These are phyloP conservation scores for Choristoneura rosaceana DNA, from an alignment of 2,888 invertebrate genomes.

Conservation along the genomic window DNA sequence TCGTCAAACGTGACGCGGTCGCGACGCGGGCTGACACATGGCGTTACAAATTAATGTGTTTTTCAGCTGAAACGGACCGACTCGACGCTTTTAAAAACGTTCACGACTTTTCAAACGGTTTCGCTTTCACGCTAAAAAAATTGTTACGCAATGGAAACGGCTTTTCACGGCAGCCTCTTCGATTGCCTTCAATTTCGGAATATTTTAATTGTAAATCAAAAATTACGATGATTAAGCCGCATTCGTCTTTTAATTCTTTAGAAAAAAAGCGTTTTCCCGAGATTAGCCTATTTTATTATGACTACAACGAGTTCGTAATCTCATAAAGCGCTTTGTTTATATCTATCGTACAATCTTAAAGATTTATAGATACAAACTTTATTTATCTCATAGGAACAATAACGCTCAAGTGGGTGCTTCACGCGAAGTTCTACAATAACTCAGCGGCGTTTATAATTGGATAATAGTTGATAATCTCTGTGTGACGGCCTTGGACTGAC, in stretches of 20 bases:
- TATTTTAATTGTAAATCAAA: slow-evolving; percentile 25
- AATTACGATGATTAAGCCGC: slow-evolving; percentile 7
- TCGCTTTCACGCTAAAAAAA: slow-evolving; percentile 11
- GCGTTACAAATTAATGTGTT: slow-evolving; percentile 45
- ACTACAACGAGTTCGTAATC: slow-evolving; percentile 25
- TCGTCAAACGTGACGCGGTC: slow-evolving; percentile 43
- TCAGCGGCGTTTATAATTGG: slow-evolving; percentile 74
- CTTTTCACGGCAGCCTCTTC: slow-evolving; percentile 1
- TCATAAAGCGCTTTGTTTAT: slow-evolving; percentile 25
- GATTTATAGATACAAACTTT: slow-evolving; percentile 34
- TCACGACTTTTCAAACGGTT: slow-evolving; percentile 20
- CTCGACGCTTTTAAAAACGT: slow-evolving; percentile 17
- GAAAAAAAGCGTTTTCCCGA: slow-evolving; percentile 2
- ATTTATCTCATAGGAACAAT: slow-evolving; percentile 39
- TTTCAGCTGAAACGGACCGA: slow-evolving; percentile 35
- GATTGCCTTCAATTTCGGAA: neutral
- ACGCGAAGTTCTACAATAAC: slow-evolving; percentile 65
- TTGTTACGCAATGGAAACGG: slow-evolving; percentile 20
- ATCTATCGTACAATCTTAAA: slow-evolving; percentile 25
- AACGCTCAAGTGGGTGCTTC: slow-evolving; percentile 46
- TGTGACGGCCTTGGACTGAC: slow-evolving; percentile 65
- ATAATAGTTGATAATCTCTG: slow-evolving; percentile 74
- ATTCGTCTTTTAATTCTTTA: slow-evolving; percentile 1
- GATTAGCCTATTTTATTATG: slow-evolving; percentile 33
- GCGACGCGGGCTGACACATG: slow-evolving; percentile 46